Conservation (phyloP, 2,797 vertebrate species). For the Oryzias dopingdopingensis region DNA sequence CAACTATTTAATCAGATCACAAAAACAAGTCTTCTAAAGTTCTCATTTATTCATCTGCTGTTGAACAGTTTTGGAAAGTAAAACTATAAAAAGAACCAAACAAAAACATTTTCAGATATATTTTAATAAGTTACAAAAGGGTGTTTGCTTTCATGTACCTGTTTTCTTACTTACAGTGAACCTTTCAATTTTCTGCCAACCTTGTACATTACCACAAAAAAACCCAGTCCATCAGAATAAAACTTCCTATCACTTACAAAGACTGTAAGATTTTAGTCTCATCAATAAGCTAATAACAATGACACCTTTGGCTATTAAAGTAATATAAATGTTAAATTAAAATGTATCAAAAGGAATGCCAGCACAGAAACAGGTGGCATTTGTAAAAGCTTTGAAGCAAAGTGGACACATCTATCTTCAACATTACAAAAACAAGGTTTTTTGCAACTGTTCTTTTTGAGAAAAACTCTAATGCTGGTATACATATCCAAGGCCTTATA, state of each 20-base stretch:
- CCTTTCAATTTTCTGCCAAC: slow-evolving; percentile 56
- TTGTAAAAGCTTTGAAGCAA: slow-evolving; percentile 53
- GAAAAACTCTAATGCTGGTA: slow-evolving; percentile 21
- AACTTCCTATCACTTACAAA: slow-evolving; percentile 55
- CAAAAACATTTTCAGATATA: slow-evolving; percentile 55
- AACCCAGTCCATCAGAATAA: slow-evolving; percentile 61
- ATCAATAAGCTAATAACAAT: slow-evolving; percentile 35
- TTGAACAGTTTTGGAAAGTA: not conserved
- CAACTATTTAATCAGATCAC: no score
- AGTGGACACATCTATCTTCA: slow-evolving; percentile 34
- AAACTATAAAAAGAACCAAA: not conserved
- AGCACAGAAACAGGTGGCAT: slow-evolving; percentile 21
- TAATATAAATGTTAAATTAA: slow-evolving; percentile 45
- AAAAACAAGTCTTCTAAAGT: no score
- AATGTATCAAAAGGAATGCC: slow-evolving; percentile 26
- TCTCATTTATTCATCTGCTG: not conserved
- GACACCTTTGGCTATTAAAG: slow-evolving; percentile 62
- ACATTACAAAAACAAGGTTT: slow-evolving; percentile 49
- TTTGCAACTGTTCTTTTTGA: slow-evolving; percentile 39
- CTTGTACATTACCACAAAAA: slow-evolving; percentile 46
- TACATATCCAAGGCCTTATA: slow-evolving; percentile 19
- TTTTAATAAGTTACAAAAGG: slow-evolving; percentile 84
- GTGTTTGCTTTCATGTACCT: slow-evolving; percentile 74
- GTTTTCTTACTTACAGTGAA: slow-evolving; percentile 64
- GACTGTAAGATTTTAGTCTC: slow-evolving; percentile 48